These are phyloP conservation scores for Brachynemurus nebulosus DNA, from an alignment of 2,888 invertebrate genomes.

Conservation along the genomic window DNA sequence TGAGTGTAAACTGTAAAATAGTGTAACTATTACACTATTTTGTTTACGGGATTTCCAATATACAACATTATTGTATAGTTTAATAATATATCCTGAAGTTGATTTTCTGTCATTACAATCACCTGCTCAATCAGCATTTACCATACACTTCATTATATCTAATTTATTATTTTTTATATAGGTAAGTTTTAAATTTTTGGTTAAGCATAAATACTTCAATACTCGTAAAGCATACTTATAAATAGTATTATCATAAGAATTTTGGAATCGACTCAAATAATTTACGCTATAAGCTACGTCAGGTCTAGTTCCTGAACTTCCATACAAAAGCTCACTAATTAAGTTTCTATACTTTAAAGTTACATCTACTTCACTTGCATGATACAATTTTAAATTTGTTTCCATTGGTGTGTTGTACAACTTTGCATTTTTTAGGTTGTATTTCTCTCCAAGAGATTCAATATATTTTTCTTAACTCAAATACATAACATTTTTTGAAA, in stretches of 20 bases:
- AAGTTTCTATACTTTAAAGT: constrained; percentile 18
- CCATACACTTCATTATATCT: too few relatives aligned
- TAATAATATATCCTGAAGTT: constrained; percentile 23
- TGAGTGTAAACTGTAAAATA: too few relatives aligned
- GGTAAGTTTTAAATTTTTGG: too few relatives aligned
- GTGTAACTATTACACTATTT: constrained; percentile 20
- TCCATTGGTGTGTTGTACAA: constrained; percentile 15
- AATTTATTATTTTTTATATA: too few relatives aligned
- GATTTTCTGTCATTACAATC: constrained; percentile 18
- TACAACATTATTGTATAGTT: constrained; percentile 24
- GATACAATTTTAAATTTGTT: constrained; percentile 13
- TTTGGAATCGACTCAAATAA: constrained; percentile 26
- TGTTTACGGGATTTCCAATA: constrained; percentile 26
- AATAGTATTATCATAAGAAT: constrained; percentile 22
- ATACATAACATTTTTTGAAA: too few relatives aligned
- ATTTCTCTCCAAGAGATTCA: constrained; percentile 13
- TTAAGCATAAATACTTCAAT: constrained; percentile 22
- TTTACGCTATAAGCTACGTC: constrained; percentile 24
- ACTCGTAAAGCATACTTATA: constrained; percentile 22
- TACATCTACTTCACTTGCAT: constrained; percentile 11
- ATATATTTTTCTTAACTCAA: constrained; percentile 22
- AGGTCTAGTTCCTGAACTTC: constrained; percentile 23
- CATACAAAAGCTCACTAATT: constrained; percentile 17
- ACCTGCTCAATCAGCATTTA: constrained; percentile 25
- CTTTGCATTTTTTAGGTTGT: constrained; percentile 13